Evolutionary conservation across 2,113 vertebrate genomes (phyloP).

Genomic region (Sinocyclocheilus grahami): DNA sequence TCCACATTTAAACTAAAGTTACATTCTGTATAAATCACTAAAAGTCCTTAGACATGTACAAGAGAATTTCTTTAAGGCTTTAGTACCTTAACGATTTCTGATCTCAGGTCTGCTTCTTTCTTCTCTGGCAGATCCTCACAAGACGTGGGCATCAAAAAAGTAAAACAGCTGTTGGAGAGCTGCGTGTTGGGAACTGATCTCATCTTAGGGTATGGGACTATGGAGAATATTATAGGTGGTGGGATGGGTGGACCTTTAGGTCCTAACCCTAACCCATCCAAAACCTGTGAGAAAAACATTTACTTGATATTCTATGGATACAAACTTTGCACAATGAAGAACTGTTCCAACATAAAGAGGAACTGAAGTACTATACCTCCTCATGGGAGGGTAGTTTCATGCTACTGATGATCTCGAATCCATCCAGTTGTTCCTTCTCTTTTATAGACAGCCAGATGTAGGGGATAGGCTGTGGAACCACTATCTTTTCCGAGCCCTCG

Average conservation of each 20-base stretch:
- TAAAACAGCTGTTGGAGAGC: constrained; percentile 71
- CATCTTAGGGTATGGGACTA: constrained; percentile 77
- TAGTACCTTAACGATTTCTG: constrained; percentile 73
- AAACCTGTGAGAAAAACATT: constrained; percentile 71
- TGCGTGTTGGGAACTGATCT: constrained; percentile 49
- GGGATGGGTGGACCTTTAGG: constrained; percentile 76
- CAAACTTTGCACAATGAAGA: neutral
- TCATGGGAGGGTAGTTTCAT: constrained; percentile 70
- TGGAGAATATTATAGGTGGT: constrained; percentile 74
- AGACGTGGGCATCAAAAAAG: constrained; percentile 67
- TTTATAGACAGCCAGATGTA: constrained; percentile 74
- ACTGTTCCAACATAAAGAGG: neutral
- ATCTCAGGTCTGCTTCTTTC: constrained; percentile 58
- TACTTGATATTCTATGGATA: neutral
- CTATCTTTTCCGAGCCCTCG: constrained; percentile 48
- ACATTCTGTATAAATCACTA: too few species aligned
- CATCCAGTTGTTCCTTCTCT: constrained; percentile 51
- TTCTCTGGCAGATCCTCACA: constrained; percentile 61
- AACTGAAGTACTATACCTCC: constrained; percentile 68
- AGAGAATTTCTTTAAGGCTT: neutral
- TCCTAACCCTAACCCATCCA: constrained; percentile 81
- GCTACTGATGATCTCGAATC: constrained; percentile 68
- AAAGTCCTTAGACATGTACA: too few species aligned
- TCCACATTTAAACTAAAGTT: neutral
- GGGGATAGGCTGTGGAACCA: constrained; percentile 68